phyloP scores from a whole-genome alignment of 2,888 invertebrate species.

The Neoaliturus tenellus region DNA sequence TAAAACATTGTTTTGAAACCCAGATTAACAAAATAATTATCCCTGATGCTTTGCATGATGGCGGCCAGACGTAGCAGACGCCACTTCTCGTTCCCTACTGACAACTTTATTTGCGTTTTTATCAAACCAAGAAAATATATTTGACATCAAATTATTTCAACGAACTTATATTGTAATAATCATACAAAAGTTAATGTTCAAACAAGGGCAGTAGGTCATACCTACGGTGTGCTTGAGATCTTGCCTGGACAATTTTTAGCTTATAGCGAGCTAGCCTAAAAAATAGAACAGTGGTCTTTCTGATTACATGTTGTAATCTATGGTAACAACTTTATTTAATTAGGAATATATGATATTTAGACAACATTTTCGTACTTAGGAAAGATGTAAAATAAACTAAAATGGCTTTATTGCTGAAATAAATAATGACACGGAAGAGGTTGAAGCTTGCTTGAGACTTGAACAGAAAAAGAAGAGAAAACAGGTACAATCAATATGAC shows the following conservation, averaged over 20 bases:
- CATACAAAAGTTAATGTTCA: background rate
- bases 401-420: background rate
- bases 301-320: background rate
- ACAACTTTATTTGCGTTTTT: background rate
- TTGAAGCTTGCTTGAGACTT: background rate
- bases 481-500: too few species aligned
- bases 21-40: background rate
- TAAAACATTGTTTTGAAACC: too few species aligned
- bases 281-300: background rate
- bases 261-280: background rate
- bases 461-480: background rate
- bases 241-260: background rate
- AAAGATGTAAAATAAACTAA: background rate
- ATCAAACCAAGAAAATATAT: background rate
- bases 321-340: background rate
- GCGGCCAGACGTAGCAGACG: background rate
- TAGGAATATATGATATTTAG: background rate
- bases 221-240: background rate
- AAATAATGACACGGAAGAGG: background rate
- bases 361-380: background rate
- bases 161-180: background rate
- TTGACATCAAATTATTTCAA: background rate
- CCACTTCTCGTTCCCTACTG: background rate
- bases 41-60: background rate
- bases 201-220: conserved; percentile 4